Evolutionary conservation across 2,888 invertebrate genomes (phyloP), one percentile per base, ranked within the genome.

Genomic region (Litoditis marina): DNA sequence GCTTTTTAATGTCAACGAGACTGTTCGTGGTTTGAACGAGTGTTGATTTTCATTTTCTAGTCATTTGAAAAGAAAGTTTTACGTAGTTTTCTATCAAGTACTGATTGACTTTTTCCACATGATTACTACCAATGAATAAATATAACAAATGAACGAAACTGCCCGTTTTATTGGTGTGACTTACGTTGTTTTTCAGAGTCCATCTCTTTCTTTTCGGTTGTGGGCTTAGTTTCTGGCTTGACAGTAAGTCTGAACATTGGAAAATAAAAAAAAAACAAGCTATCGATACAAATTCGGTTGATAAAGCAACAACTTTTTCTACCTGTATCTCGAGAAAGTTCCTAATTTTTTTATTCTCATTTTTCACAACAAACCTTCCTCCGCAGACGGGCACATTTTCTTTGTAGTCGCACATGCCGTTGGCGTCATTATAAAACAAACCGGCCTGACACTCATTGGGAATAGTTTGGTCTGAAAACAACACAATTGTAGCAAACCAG

Each of bases 341-440:
- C 13, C 39, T 31, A 27, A 11, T 5, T 27, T 7, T 44, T 19
- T 19, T 0, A 36, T 30, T 7, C 16, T 47, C 0, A 27, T 34
- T 5, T 30, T 34, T 2, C 22, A 30, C 30, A 3, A 30, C 52
- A 36, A 42, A 49, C 52, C 51, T 58, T 50, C 64, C 66, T 30
- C 66, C 66, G 52, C 74, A 74, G 36, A 56, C 56, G 3, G 44
- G 44, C 1, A 74, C 66, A n/a, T 63, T 65, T 8, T 60, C 54
- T 27, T 60, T 60, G 50, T 68, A 73, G 55, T 73, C 74, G 19
- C 74, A 74, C 44, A 74, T 51, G 50, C 73, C 74, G 34, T 62
- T 63, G n/a, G 32, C 49, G 22, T 62, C 67, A 25, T 65, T 71
- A 66, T 69, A 74, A 55, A 66, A 74, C 27, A 72, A 60, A 32